Conservation (phyloP, 2,113 vertebrate genomes). For the Epinephelus cyanopodus region DNA sequence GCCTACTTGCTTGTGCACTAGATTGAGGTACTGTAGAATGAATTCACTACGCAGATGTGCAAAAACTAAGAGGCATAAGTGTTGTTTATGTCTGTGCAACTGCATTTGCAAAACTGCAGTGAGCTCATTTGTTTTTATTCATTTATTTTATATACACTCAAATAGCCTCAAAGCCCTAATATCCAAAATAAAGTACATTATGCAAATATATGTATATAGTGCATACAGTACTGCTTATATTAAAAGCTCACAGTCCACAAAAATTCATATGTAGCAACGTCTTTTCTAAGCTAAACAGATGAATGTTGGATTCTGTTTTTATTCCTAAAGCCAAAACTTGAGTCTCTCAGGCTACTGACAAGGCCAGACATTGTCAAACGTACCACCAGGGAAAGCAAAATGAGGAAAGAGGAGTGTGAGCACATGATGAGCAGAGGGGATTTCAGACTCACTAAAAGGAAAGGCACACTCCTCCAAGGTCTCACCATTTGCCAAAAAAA, state of each 20-base stretch:
- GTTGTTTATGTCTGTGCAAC: neutral
- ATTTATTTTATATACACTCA: neutral
- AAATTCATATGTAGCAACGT: constrained; percentile 21
- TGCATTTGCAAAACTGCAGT: neutral
- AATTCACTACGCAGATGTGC: constrained; percentile 12
- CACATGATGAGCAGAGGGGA: neutral
- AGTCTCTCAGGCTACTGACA: constrained; percentile 23
- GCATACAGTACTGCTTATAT: neutral
- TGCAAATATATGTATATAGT: neutral
- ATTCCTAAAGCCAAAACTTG: constrained; percentile 20
- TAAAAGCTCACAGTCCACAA: neutral
- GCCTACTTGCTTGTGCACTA: constrained; percentile 31
- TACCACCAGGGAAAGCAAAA: constrained; percentile 10
- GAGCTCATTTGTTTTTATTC: neutral
- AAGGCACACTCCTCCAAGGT: constrained; percentile 32
- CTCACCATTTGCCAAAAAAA: constrained; percentile 40
- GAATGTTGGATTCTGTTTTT: constrained; percentile 15
- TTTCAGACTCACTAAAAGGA: constrained; percentile 27
- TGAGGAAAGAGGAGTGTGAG: neutral
- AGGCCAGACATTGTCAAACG: constrained; percentile 26
- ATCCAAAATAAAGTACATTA: neutral
- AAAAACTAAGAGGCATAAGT: constrained; percentile 1
- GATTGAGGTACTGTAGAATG: constrained; percentile 9
- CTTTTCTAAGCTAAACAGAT: neutral
- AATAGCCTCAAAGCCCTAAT: neutral